Evolutionary conservation across 2,888 invertebrate species (phyloP).

Genomic region (Beris chalybata): DNA sequence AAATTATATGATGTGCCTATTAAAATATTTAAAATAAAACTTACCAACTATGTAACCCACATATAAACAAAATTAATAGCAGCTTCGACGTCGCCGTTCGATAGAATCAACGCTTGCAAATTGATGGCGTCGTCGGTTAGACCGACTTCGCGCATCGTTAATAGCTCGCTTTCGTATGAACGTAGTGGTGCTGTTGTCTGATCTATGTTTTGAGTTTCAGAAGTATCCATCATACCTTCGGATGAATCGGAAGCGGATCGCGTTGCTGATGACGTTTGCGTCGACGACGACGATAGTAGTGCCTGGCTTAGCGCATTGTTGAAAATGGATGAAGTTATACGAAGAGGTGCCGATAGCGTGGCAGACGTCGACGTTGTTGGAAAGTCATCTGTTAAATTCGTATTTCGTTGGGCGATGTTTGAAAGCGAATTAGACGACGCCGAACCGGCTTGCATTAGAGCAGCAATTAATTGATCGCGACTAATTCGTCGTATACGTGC

Average conservation of each 20-base stretch:
- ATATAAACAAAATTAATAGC: conserved; percentile 88
- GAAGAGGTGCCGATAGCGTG: conserved; percentile 23
- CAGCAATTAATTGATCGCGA: conserved; percentile 53
- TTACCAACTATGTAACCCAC: conserved; percentile 19
- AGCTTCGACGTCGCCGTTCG: conserved; percentile 82
- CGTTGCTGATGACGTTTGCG: conserved; percentile 18
- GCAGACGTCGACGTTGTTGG: conserved; percentile 21
- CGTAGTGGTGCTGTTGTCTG: conserved; percentile 41
- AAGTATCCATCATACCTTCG: conserved; percentile 44
- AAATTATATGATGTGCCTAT: not conserved
- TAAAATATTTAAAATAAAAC: conserved; percentile 5
- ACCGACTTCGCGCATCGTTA: conserved; percentile 90
- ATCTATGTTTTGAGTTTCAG: conserved; percentile 35
- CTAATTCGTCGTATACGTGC: conserved; percentile 54
- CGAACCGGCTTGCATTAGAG: conserved; percentile 49
- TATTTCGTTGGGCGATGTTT: conserved; percentile 54
- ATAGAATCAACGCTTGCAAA: conserved; percentile 77
- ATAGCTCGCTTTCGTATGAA: conserved; percentile 62
- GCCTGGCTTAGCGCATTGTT: conserved; percentile 77
- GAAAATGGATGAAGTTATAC: conserved; percentile 77
- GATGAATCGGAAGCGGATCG: conserved; percentile 46
- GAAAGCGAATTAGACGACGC: conserved; percentile 53
- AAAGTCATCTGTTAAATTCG: conserved; percentile 28
- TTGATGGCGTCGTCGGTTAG: conserved; percentile 81
- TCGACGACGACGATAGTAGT: conserved; percentile 44